phyloP scores from a whole-genome alignment of 2,888 invertebrate species.

The Melinaea marsaeus region DNA sequence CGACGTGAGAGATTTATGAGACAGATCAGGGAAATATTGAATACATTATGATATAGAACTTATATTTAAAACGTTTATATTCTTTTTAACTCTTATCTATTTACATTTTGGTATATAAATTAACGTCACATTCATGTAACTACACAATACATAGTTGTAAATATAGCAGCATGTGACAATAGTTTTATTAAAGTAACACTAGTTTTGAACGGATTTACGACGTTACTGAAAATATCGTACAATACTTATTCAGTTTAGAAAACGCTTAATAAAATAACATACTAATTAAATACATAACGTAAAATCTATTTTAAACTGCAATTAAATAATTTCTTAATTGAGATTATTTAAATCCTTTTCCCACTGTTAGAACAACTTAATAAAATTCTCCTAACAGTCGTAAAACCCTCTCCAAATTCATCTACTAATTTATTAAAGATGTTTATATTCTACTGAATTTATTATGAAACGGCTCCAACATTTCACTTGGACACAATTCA shows the following conservation, averaged over 20 bases:
- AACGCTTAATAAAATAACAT: no score
- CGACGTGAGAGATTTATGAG: slow-evolving; percentile 54
- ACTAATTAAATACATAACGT: no score
- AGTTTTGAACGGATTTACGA: no score
- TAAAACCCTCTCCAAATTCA: slow-evolving; percentile 23
- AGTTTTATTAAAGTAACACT: no score
- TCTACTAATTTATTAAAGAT: slow-evolving; percentile 28
- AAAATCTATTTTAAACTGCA: no score
- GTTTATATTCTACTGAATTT: slow-evolving; percentile 30
- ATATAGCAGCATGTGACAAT: no score
- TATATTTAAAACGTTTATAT: not conserved
- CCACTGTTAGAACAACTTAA: slow-evolving; percentile 4
- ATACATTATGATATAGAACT: not conserved
- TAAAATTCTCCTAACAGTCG: slow-evolving; percentile 19
- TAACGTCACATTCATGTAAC: no score
- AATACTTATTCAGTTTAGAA: no score
- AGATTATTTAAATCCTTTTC: not conserved
- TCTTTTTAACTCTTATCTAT: not conserved
- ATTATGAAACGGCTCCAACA: slow-evolving; percentile 26
- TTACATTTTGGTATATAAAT: not conserved
- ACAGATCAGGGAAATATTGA: slow-evolving; percentile 33
- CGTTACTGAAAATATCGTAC: no score
- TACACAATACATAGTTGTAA: no score
- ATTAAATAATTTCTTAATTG: not conserved
- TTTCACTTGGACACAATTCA: slow-evolving; percentile 42